phyloP scores from a whole-genome alignment of 2,113 vertebrate genomes.

The Nanorana parkeri region DNA sequence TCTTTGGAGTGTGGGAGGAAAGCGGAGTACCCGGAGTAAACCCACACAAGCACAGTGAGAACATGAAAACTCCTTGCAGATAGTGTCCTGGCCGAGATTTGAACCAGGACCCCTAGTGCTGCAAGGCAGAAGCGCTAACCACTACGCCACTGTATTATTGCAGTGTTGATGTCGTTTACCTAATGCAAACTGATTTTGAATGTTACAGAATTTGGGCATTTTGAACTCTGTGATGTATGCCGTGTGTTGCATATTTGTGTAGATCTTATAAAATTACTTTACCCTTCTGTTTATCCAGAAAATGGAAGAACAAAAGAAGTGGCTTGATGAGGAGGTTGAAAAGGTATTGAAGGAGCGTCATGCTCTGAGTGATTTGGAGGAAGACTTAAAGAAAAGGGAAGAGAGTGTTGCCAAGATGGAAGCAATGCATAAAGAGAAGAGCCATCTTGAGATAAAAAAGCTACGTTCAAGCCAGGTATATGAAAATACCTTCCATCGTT shows the following conservation, averaged over 20 bases:
- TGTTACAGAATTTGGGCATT: no score
- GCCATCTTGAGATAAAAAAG: conserved; percentile 83
- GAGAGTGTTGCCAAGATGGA: conserved; percentile 81
- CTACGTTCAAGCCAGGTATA: conserved; percentile 85
- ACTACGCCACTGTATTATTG: no score
- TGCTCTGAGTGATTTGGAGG: conserved; percentile 79
- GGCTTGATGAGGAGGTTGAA: conserved; percentile 89
- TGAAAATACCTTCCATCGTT: neutral
- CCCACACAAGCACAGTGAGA: no score
- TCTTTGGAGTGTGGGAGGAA: no score
- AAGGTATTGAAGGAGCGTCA: conserved; percentile 79
- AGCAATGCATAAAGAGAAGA: conserved; percentile 79
- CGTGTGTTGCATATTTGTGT: neutral
- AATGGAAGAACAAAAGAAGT: conserved; percentile 75
- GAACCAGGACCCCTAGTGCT: no score
- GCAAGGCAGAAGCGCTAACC: no score
- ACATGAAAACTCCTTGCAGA: no score
- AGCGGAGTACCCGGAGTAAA: no score
- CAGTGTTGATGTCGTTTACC: no score
- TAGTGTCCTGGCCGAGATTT: no score
- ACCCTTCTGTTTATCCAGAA: conserved; percentile 59
- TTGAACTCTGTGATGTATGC: neutral
- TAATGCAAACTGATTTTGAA: no score
- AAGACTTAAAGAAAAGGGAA: conserved; percentile 84
- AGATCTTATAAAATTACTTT: neutral